Evolutionary conservation across 2,888 invertebrate genomes (phyloP).

Genomic region (Taenaris catops): DNA sequence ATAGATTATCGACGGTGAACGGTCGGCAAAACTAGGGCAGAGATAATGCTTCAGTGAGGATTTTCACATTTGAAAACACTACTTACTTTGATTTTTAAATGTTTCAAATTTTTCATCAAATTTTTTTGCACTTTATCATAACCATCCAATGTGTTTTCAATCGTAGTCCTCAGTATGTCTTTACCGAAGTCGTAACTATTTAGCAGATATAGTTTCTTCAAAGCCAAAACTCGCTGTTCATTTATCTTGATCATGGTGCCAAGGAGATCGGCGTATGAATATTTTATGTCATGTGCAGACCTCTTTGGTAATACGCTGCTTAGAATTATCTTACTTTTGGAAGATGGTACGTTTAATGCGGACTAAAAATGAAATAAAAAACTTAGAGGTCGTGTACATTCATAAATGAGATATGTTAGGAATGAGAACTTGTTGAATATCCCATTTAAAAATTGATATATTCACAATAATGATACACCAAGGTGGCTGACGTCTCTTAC

Average conservation of each 20-base stretch:
- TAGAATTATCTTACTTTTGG: background rate
- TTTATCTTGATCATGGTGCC: constrained; percentile 35
- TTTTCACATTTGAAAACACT: too few species aligned
- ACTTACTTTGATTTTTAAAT: constrained; percentile 12
- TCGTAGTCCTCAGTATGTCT: constrained; percentile 20
- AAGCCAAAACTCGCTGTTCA: constrained; percentile 32
- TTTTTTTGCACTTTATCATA: constrained; percentile 20
- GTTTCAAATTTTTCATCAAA: constrained; percentile 7
- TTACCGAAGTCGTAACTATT: constrained; percentile 31
- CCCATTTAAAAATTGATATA: too few species aligned
- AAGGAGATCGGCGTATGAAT: constrained; percentile 27
- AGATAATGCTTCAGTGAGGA: too few species aligned
- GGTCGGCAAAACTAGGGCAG: too few species aligned
- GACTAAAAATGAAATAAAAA: background rate
- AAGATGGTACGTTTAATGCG: constrained; percentile 1
- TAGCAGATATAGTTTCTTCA: constrained; percentile 32
- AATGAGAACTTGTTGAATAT: too few species aligned
- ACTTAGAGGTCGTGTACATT: background rate
- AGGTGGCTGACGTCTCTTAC: too few species aligned
- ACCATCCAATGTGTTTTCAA: constrained; percentile 8
- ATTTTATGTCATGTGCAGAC: background rate
- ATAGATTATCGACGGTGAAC: too few species aligned
- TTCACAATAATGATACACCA: too few species aligned
- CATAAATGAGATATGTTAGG: too few species aligned
- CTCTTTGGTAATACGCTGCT: background rate